These are phyloP conservation scores for Drosophila tripunctata DNA, from an alignment of 2,888 invertebrate species.

Conservation along the genomic window DNA sequence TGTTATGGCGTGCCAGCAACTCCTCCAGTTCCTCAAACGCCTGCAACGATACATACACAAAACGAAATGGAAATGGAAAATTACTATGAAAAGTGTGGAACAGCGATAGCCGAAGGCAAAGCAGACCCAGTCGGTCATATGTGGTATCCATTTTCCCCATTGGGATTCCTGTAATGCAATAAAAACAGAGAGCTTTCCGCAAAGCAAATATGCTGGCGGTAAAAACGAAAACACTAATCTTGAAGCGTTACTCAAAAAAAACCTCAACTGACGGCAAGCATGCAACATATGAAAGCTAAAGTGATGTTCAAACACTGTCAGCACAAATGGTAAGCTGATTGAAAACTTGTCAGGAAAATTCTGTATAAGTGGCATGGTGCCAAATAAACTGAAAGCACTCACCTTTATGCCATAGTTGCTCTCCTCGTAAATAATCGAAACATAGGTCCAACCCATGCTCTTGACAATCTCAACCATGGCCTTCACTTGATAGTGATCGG, in stretches of 20 bases:
- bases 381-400: slow-evolving; percentile 59
- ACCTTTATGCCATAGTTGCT: slow-evolving; percentile 98
- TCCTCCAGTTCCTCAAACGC: slow-evolving; percentile 97
- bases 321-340: no score
- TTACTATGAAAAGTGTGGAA: not conserved
- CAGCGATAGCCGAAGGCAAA: not conserved
- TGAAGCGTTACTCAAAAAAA: not conserved
- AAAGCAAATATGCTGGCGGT: slow-evolving; percentile 32
- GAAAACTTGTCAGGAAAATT: no score
- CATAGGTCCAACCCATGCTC: slow-evolving; percentile 95
- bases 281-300: not conserved
- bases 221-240: not conserved
- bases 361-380: no score
- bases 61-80: slow-evolving; percentile 11
- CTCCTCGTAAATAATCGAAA: slow-evolving; percentile 97
- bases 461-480: slow-evolving; percentile 97
- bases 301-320: no score
- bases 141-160: slow-evolving; percentile 2
- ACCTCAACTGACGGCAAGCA: not conserved
- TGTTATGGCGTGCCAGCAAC: slow-evolving; percentile 90
- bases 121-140: not conserved
- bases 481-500: slow-evolving; percentile 96
- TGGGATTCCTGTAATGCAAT: slow-evolving; percentile 9
- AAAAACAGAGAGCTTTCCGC: slow-evolving; percentile 33
- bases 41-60: slow-evolving; percentile 84